phyloP scores from a whole-genome alignment of 2,797 vertebrate genomes.

The Gymnothorax javanicus region DNA sequence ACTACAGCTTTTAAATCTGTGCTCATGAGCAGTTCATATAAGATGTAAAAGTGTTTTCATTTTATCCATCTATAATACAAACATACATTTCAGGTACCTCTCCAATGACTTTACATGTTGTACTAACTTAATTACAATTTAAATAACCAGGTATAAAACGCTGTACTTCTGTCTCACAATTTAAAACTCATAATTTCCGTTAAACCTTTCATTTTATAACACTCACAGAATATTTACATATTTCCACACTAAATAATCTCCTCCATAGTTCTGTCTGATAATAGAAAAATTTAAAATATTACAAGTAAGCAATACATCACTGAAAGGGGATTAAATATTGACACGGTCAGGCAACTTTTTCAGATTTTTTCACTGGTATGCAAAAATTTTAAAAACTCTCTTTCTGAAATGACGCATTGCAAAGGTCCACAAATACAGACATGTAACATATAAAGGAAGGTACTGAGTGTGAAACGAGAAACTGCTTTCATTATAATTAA shows the following conservation, averaged over 20 bases:
- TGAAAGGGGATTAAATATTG: neutral
- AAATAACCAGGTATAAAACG: neutral
- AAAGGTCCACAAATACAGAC: neutral
- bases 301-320: neutral
- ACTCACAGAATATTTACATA: neutral
- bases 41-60: neutral
- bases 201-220: neutral
- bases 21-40: neutral
- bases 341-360: neutral
- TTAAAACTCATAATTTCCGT: neutral
- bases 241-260: neutral
- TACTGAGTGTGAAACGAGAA: neutral
- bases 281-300: constrained; percentile 2
- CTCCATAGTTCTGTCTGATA: constrained; percentile 8
- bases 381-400: neutral
- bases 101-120: neutral
- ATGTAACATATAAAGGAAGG: neutral
- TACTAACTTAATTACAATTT: constrained; percentile 3
- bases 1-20: constrained; percentile 64
- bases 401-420: neutral
- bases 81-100: constrained; percentile 6
- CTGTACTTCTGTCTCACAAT: neutral
- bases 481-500: neutral
- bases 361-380: neutral
- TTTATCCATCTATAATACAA: constrained; percentile 8